Conservation (phyloP, 2,797 vertebrate species). For the Xiphorhynchus erythropygius region DNA sequence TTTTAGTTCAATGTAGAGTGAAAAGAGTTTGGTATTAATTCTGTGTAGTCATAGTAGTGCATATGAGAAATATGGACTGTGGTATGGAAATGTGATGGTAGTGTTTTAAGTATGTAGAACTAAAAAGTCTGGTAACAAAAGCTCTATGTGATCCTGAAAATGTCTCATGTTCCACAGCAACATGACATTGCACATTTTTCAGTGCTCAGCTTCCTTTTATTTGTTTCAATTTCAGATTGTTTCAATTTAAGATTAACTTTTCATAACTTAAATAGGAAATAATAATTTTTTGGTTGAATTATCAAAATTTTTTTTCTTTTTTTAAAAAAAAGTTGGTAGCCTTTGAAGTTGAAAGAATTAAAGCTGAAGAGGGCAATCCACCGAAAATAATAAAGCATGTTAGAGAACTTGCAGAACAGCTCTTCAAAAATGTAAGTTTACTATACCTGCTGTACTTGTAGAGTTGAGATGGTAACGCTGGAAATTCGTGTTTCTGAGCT, state of each 20-base stretch:
- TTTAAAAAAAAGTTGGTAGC: slow-evolving; percentile 86
- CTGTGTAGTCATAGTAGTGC: background rate
- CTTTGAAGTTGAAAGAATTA: slow-evolving; percentile 89
- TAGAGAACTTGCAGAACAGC: slow-evolving; percentile 93
- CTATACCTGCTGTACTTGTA: background rate
- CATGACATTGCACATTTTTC: background rate
- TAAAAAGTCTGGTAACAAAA: background rate
- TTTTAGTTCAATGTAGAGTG: background rate
- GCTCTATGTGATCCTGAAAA: background rate
- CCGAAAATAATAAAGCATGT: slow-evolving; percentile 89
- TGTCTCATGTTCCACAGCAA: background rate
- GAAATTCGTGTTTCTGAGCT: background rate
- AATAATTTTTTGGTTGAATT: background rate
- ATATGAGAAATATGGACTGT: background rate
- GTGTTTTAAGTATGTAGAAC: background rate
- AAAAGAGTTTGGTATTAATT: background rate
- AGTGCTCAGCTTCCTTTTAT: background rate
- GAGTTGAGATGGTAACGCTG: background rate
- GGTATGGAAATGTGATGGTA: background rate
- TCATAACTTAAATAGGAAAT: background rate
- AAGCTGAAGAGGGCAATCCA: slow-evolving; percentile 87
- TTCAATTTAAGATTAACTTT: slow-evolving; percentile 6
- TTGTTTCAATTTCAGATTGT: slow-evolving; percentile 11
- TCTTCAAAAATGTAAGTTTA: slow-evolving; percentile 91
- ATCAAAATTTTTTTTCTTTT: background rate